Percentiles rank a stretch among this genome's conserved stretches.
Conservation (phyloP, 2,888 invertebrate genomes). For the Diarsia rubi region DNA sequence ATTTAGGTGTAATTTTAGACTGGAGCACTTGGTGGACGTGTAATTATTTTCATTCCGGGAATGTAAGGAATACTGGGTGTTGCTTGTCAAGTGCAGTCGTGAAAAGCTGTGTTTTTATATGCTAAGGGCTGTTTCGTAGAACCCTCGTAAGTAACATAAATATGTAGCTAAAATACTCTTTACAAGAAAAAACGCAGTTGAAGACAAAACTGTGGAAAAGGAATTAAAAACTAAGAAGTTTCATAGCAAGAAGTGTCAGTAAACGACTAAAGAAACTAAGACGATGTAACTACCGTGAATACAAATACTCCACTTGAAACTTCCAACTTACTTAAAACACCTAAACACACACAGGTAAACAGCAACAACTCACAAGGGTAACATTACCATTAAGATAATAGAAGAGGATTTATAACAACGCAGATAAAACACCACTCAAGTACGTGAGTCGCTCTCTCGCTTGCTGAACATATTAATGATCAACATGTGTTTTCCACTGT, state of each 20-base stretch:
- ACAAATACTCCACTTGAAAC: constrained; percentile 54
- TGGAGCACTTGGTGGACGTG: constrained; percentile 53
- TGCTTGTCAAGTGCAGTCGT: constrained; percentile 30
- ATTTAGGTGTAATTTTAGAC: constrained; percentile 76
- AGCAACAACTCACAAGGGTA: constrained; percentile 64
- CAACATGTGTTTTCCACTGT: constrained; percentile 75
- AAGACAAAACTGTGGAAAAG: not conserved
- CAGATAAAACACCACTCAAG: constrained; percentile 74
- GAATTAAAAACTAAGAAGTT: not conserved
- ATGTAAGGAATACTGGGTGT: constrained; percentile 31
- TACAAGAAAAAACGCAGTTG: not conserved
- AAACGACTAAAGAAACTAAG: constrained; percentile 17
- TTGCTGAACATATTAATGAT: constrained; percentile 75
- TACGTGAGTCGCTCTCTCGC: constrained; percentile 74
- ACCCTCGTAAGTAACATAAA: not conserved
- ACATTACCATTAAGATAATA: constrained; percentile 81
- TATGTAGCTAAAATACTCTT: not conserved
- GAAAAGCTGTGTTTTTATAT: constrained; percentile 11
- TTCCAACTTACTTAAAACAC: constrained; percentile 35
- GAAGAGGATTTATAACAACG: constrained; percentile 74
- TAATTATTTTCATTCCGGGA: constrained; percentile 56
- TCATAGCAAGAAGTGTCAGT: not conserved
- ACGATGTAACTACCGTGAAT: constrained; percentile 17
- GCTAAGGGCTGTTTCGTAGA: constrained; percentile 4
- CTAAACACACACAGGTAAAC: constrained; percentile 60